phyloP scores from a whole-genome alignment of 1,140 invertebrate genomes.

The Ceratina calcarata region DNA sequence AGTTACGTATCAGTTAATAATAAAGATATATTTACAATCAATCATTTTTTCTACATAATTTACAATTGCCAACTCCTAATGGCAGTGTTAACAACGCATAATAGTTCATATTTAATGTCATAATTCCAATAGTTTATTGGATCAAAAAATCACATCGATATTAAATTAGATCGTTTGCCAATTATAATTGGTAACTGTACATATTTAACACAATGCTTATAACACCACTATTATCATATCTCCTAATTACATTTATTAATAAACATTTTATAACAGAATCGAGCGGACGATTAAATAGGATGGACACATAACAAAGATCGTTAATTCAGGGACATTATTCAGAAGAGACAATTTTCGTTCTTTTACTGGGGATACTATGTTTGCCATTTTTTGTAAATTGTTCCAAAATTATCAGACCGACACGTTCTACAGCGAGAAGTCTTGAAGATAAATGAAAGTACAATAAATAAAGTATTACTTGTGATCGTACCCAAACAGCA shows the following conservation, averaged over 20 bases:
- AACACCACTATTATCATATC: conserved; percentile 75
- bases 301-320: conserved; percentile 74
- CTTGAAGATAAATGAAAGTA: conserved; percentile 47
- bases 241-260: conserved; percentile 77
- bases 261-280: conserved; percentile 76
- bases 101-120: conserved; percentile 60
- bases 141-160: conserved; percentile 66
- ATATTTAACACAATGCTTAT: conserved; percentile 79
- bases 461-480: conserved; percentile 66
- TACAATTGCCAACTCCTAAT: conserved; percentile 77
- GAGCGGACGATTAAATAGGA: conserved; percentile 74
- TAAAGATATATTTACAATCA: conserved; percentile 79
- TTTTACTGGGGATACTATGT: conserved; percentile 47
- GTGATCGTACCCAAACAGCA: conserved; percentile 63
- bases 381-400: conserved; percentile 62
- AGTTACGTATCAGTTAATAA: conserved; percentile 75
- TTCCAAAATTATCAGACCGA: conserved; percentile 73
- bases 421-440: conserved; percentile 55
- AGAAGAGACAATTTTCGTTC: conserved; percentile 51
- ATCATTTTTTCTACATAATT: conserved; percentile 78
- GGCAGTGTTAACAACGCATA: conserved; percentile 76
- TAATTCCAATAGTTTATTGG: conserved; percentile 63
- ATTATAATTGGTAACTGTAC: conserved; percentile 80
- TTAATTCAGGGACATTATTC: conserved; percentile 61
- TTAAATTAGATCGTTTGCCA: conserved; percentile 74